Evolutionary conservation across 2,797 vertebrate species (phyloP).

Genomic region (Microhierax caerulescens): DNA sequence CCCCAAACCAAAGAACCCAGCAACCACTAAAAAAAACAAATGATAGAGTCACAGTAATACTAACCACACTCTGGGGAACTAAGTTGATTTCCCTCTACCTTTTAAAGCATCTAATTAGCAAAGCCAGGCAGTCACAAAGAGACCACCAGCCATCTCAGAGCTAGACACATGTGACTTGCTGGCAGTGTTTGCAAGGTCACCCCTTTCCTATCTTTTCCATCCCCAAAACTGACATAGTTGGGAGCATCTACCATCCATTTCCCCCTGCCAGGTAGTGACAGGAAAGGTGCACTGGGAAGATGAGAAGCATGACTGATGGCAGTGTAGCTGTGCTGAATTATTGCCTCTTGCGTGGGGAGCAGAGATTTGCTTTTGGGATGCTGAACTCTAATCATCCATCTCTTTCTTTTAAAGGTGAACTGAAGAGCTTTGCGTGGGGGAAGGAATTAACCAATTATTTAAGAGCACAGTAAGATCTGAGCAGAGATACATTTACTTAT

Average conservation of each 20-base stretch:
- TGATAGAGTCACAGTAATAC: not conserved
- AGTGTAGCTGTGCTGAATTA: conserved; percentile 16
- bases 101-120: not conserved
- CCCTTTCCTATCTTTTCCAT: not conserved
- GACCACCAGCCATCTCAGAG: not conserved
- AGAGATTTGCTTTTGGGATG: conserved; percentile 40
- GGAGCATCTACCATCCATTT: conserved; percentile 7
- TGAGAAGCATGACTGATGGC: conserved; percentile 15
- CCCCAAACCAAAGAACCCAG: not conserved
- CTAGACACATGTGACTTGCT: not conserved
- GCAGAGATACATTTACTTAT: not conserved
- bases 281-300: conserved; percentile 8
- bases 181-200: conserved; percentile 1
- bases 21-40: not conserved
- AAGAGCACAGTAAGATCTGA: not conserved
- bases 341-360: not conserved
- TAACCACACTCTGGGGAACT: not conserved
- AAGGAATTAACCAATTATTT: not conserved
- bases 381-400: conserved; percentile 16
- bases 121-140: not conserved
- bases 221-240: not conserved
- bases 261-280: not conserved
- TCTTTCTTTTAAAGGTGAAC: conserved; percentile 18
- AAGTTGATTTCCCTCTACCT: not conserved
- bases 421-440: not conserved